phyloP scores from a whole-genome alignment of 2,797 vertebrate genomes.

The Poecilia picta region DNA sequence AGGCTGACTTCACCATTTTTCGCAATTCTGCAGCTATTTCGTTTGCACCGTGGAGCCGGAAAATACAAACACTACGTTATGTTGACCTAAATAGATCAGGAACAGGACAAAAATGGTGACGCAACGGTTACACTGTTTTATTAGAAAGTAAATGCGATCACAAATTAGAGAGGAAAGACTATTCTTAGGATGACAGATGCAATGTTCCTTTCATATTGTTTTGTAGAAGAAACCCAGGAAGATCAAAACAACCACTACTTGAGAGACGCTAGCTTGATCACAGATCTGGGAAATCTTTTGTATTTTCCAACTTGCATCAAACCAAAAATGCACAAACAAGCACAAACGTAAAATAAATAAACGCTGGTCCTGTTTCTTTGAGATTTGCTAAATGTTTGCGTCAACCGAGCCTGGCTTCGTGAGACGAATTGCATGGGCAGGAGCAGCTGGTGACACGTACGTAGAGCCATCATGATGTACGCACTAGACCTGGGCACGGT shows the following conservation, averaged over 20 bases:
- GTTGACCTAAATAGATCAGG: neutral
- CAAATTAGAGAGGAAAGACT: neutral
- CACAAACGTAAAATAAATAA: neutral
- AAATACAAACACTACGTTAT: neutral
- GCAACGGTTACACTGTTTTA: neutral
- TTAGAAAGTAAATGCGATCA: neutral
- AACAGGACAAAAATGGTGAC: neutral
- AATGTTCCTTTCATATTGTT: neutral
- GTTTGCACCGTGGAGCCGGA: neutral
- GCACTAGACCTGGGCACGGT: neutral
- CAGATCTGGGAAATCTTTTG: slow-evolving; percentile 15
- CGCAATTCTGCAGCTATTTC: neutral
- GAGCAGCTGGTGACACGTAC: slow-evolving; percentile 5
- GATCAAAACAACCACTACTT: slow-evolving; percentile 6
- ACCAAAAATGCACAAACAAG: slow-evolving; percentile 7
- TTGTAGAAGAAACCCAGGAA: slow-evolving; percentile 4
- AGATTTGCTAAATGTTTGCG: slow-evolving; percentile 5
- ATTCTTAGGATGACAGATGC: slow-evolving; percentile 3
- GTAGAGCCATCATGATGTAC: neutral
- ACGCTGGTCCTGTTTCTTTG: neutral
- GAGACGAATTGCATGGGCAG: neutral
- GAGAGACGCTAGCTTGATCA: slow-evolving; percentile 4
- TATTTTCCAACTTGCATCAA: slow-evolving; percentile 4
- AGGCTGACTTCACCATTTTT: neutral
- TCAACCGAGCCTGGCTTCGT: neutral